Conservation (phyloP, 1,140 invertebrate species). For the Heliconius melpomene region DNA sequence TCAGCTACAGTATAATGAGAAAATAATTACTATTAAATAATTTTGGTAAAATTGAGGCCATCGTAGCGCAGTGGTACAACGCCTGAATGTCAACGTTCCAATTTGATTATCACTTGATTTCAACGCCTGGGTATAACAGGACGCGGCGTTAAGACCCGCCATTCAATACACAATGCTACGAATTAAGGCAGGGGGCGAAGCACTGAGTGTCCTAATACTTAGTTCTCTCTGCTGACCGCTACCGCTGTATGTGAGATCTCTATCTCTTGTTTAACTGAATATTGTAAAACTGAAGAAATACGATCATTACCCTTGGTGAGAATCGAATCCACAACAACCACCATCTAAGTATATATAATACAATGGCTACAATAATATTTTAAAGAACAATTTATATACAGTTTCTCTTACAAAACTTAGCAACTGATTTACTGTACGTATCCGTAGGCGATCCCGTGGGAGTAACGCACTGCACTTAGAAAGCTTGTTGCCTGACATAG, state of each 20-base stretch:
- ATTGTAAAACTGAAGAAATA: too few species aligned
- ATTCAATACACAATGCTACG: background rate
- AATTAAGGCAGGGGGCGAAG: background rate
- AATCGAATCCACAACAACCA: background rate
- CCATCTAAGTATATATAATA: too few species aligned
- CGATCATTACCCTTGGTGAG: background rate
- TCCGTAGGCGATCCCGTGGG: constrained; percentile 35
- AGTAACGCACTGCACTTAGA: constrained; percentile 11
- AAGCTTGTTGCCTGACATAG: constrained; percentile 1
- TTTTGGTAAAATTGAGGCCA: background rate
- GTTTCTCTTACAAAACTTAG: constrained; percentile 28
- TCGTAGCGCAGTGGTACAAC: background rate
- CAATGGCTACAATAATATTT: background rate
- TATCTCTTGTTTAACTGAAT: too few species aligned
- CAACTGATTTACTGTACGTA: constrained; percentile 33
- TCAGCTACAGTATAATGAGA: constrained; percentile 12
- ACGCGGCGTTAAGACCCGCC: background rate
- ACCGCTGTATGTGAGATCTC: too few species aligned
- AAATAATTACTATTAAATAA: background rate
- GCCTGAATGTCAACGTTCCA: background rate
- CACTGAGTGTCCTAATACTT: too few species aligned
- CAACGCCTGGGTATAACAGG: too few species aligned
- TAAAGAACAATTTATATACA: background rate
- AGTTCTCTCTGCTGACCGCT: too few species aligned
- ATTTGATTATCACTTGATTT: too few species aligned